A percentile compares a stretch with the other conserved stretches of the same genome.
These are phyloP conservation scores for Achlya flavicornis DNA, from an alignment of 2,888 invertebrate genomes.

Conservation along the genomic window DNA sequence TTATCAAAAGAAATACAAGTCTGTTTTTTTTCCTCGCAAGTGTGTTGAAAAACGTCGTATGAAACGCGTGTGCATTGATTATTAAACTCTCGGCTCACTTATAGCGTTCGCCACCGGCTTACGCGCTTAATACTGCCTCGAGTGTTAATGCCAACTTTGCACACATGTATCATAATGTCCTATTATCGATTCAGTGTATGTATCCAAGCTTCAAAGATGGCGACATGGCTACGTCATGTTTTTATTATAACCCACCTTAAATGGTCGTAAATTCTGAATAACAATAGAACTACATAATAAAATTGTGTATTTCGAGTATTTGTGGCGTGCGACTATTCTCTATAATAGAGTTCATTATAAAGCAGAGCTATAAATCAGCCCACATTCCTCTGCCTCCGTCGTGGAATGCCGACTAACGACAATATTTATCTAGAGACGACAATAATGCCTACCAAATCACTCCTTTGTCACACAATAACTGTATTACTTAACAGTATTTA, in stretches of 20 bases:
- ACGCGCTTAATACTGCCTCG: too few species aligned
- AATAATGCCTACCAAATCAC: conserved; percentile 18
- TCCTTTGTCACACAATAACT: conserved; percentile 11
- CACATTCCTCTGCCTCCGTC: conserved; percentile 30
- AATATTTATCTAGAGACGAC: conserved; percentile 18
- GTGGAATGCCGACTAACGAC: conserved; percentile 21
- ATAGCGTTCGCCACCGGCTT: too few species aligned
- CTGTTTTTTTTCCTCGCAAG: too few species aligned
- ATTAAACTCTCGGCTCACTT: too few species aligned
- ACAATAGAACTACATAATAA: conserved; percentile 3
- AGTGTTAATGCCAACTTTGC: too few species aligned
- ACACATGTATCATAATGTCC: too few species aligned
- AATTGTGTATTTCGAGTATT: conserved; percentile 8
- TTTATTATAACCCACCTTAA: background rate
- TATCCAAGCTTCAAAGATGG: conserved; percentile 4
- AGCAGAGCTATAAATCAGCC: conserved; percentile 27
- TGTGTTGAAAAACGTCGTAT: too few species aligned
- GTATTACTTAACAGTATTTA: conserved; percentile 7
- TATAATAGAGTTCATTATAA: conserved; percentile 19
- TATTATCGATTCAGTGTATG: too few species aligned
- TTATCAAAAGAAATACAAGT: too few species aligned
- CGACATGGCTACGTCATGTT: conserved; percentile 10
- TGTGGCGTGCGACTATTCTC: conserved; percentile 10
- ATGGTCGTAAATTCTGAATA: background rate
- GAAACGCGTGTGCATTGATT: too few species aligned